Evolutionary conservation across 2,888 invertebrate species (phyloP), one percentile per base, ranked within the genome.

Genomic region (Mystacides longicornis): DNA sequence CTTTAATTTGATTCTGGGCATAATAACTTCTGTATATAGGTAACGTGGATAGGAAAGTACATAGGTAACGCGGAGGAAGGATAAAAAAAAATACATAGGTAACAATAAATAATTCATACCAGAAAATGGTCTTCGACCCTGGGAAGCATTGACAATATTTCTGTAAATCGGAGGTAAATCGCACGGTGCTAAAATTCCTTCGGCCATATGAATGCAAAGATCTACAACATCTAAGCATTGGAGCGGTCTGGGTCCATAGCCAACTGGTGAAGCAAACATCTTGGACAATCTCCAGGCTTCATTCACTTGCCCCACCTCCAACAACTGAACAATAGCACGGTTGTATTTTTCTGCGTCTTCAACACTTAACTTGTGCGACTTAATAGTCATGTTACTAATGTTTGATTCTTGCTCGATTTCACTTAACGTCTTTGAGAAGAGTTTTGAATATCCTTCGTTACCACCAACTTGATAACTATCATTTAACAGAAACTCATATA

Each of bases 121-220:
- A 42, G 57, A 54, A 23, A 76, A 61, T 64, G 71, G 73, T 59
- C 68, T 71, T 54, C 72, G 73, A 23, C 54, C 22, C 7, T 51
- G 48, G 14, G 52, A 54, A 21, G 52, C 27, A 16, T 23, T 43
- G 21, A 57, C 54, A 23, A 57, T 52, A 31, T n/a, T 21, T 21
- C 54, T 46, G 21, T 54, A 27, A 14, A 31, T 43, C 14, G 48
- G 52, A 16, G 57, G 52, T 21, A 57, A n/a, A 21, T 57, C 80
- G 63, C 81, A 78, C 0, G 85, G 85, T 37, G 77, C 73, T 33
- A 80, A 71, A 3, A 77, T 71, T 2, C 82, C 82, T 67, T 86
- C 86, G 0, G 84, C 86, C 52, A 86, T 66, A 64, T 76, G 78
- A 61, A 82, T 70, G 60, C 83, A 85, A 1, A 84, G 73, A 66